Evolutionary conservation across 1,140 invertebrate species (phyloP), one percentile per base, ranked within the genome.

Genomic region (Zaprionus vittiger): DNA sequence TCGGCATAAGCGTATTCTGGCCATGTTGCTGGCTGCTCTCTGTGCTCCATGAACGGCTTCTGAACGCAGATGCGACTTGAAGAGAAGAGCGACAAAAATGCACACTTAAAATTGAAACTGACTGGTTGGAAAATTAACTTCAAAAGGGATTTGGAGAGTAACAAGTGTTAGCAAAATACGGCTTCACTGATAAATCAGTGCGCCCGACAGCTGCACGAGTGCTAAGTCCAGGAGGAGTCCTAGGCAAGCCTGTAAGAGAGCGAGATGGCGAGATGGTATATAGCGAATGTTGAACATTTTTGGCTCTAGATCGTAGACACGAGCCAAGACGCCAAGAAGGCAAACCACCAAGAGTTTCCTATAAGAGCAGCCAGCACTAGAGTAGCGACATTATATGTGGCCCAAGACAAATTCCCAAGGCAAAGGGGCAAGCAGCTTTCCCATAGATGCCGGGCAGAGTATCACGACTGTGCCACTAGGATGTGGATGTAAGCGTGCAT

Each of bases 91-190:
- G 28, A 69, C 26, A 47, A 56, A 62, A 68, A 62, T 56, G 65
- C 72, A 67, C 67, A 79, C 61, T 79, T 62, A 62, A 79, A 79
- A 83, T 83, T 83, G 79, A 83, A 83, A 83, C 76, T 76, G 79
- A 81, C 81, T 83, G 79, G 68, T 75, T 47, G 81, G 81, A 83
- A 83, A 83, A 83, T 83, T 83, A 81, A 81, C 79, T 83, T 73
- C 79, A 81, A 73, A 79, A 67, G 70, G 69, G 79, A 75, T 74
- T 77, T 77, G 52, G 71, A 59, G 47, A 79, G 71, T 54, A 73
- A 26, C 26, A 38, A 71, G 67, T 76, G 68, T 65, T 75, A 76
- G 73, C 68, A 63, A 77, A 79, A 77, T 77, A 71, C 73, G 44
- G 54, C 47, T 77, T 67, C 63, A 71, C 73, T 77, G 77, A 72